phyloP scores from a whole-genome alignment of 2,113 vertebrate species.

The Gila orcuttii region DNA sequence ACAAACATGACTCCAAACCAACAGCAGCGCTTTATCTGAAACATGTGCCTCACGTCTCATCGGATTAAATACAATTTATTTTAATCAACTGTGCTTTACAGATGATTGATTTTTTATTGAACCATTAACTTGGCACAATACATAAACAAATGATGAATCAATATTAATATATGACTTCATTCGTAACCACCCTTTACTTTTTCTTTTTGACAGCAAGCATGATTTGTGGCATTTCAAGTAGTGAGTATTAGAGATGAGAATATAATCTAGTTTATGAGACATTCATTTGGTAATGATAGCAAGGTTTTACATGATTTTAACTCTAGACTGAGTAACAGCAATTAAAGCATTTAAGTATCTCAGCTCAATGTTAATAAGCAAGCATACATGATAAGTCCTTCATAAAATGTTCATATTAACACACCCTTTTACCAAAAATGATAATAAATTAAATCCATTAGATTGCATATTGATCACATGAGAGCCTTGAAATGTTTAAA shows the following conservation, averaged over 20 bases:
- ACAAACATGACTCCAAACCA: constrained; percentile 19
- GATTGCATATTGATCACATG: background rate
- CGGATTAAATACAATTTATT: background rate
- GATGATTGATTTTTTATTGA: background rate
- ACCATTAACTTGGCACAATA: background rate
- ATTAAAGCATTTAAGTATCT: background rate
- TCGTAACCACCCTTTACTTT: background rate
- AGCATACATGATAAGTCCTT: constrained; percentile 5
- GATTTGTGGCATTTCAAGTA: constrained; percentile 23
- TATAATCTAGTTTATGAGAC: background rate
- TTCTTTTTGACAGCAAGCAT: background rate
- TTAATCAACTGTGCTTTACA: background rate
- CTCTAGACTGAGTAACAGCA: background rate
- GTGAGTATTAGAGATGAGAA: background rate
- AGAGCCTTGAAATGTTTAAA: constrained; percentile 4
- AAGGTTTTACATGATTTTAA: background rate
- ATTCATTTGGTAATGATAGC: background rate
- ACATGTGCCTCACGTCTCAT: background rate
- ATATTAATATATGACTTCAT: background rate
- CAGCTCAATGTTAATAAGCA: background rate
- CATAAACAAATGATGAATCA: background rate
- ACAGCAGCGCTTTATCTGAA: constrained; percentile 46
- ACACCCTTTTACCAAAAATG: background rate
- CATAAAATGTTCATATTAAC: background rate
- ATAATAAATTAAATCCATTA: background rate